phyloP scores from a whole-genome alignment of 2,797 vertebrate genomes.

The Arremon brunneinucha region DNA sequence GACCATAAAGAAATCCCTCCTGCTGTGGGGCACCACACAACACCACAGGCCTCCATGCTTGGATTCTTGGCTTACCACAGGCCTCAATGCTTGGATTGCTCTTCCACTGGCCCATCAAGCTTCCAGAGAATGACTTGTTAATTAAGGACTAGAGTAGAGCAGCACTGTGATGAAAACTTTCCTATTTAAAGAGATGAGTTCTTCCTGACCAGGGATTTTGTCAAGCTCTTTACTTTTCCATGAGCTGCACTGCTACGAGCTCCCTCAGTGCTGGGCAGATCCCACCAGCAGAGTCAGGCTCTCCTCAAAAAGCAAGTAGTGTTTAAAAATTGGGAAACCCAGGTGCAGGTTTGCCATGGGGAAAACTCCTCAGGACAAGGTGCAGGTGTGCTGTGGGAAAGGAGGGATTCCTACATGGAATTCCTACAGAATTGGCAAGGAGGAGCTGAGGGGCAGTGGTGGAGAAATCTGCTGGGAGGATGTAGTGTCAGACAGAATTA shows the following conservation, averaged over 20 bases:
- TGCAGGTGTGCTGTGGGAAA: not conserved
- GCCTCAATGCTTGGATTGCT: not conserved
- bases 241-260: fast-evolving
- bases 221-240: not conserved
- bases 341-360: not conserved
- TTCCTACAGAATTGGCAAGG: not conserved
- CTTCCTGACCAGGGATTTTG: not conserved
- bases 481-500: not conserved
- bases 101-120: not conserved
- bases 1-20: not conserved
- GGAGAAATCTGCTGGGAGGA: not conserved
- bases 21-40: not conserved
- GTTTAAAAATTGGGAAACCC: not conserved
- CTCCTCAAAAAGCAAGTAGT: not conserved
- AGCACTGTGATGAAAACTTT: not conserved
- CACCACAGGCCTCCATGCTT: not conserved
- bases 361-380: not conserved
- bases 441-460: not conserved
- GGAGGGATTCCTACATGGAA: not conserved
- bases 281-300: not conserved
- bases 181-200: not conserved
- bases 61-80: not conserved
- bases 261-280: fast-evolving
- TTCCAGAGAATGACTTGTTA: not conserved
- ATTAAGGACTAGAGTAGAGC: not conserved